Evolutionary conservation across 2,797 vertebrate species (phyloP).

Genomic region (Lepilemur ruficaudatus): DNA sequence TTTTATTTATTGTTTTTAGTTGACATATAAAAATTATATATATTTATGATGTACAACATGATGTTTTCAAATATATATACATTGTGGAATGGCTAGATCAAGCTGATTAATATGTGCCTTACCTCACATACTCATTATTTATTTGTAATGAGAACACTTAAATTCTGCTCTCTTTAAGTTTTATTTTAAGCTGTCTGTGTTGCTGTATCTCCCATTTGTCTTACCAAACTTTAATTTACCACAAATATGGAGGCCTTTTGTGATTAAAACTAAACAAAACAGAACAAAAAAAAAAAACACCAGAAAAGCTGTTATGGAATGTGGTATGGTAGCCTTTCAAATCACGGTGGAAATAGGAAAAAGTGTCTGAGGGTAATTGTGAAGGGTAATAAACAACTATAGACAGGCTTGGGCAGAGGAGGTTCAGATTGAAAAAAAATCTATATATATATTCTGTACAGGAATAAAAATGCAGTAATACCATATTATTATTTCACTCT

Average conservation of each 20-base stretch:
- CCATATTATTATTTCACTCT: slow-evolving; percentile 52
- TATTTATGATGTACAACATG: neutral
- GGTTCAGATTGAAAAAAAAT: neutral
- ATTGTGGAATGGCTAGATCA: neutral
- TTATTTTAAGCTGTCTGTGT: neutral
- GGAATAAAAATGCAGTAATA: slow-evolving; percentile 23
- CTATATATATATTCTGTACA: neutral
- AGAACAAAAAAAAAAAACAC: neutral
- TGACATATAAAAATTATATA: neutral
- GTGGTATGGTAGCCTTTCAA: neutral
- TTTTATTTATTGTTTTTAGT: neutral
- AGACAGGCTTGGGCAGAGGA: neutral
- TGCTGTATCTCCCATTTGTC: neutral
- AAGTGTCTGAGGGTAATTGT: neutral
- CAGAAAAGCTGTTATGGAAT: neutral
- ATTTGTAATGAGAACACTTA: neutral
- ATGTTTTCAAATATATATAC: neutral
- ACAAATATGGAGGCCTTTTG: neutral
- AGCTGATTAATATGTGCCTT: neutral
- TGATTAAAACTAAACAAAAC: neutral
- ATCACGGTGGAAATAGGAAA: neutral
- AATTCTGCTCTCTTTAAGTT: neutral
- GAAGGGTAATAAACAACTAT: neutral
- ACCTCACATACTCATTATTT: too few species aligned
- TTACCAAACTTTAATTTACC: neutral